Conservation (phyloP, 92 coral and sea anemone species). For the Micromussa lordhowensis region DNA sequence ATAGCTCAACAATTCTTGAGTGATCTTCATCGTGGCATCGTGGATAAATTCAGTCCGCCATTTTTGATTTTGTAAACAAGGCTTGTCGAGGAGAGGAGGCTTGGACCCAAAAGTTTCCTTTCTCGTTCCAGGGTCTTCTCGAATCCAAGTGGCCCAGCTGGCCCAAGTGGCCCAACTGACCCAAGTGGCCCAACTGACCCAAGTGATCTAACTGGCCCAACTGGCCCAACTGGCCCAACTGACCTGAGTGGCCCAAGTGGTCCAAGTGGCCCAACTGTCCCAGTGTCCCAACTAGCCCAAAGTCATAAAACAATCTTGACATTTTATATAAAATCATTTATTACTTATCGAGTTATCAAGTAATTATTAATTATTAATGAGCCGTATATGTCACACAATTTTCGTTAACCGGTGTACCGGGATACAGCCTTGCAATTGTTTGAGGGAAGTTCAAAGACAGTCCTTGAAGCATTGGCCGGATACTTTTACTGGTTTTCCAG, state of each 20-base stretch:
- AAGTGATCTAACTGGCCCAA: not conserved
- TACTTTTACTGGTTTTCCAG: constrained; percentile 71
- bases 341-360: no score
- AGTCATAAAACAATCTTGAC: no score
- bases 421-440: constrained; percentile 30
- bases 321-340: no score
- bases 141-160: not conserved
- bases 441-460: constrained; percentile 55
- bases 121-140: constrained; percentile 1
- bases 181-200: not conserved
- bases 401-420: no score
- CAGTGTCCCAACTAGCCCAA: no score
- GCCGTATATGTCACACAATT: no score
- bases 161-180: not conserved
- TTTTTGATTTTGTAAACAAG: not conserved
- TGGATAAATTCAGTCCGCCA: not conserved
- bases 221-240: no score
- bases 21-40: constrained; percentile 10
- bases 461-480: constrained; percentile 44
- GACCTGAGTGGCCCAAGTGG: no score
- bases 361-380: no score
- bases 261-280: no score
- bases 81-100: not conserved
- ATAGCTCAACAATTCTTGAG: constrained; percentile 20
- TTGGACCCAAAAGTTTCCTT: constrained; percentile 4